Base-by-base conservation (phyloP, 2,888 invertebrate species). In the Ochropleura leucogaster region DNA sequence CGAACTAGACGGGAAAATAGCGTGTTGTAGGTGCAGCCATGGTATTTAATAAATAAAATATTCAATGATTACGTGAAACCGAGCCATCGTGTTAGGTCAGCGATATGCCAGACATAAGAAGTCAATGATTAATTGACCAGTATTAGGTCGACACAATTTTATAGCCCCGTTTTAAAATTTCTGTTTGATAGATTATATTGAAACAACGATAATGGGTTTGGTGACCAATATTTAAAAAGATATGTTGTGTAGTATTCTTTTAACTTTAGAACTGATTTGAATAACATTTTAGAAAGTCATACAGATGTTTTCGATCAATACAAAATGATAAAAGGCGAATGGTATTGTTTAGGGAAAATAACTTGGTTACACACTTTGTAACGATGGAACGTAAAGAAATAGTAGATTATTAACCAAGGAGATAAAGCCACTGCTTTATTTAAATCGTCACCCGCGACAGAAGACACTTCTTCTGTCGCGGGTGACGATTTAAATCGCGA, bases 1-100 rank as follows among this genome's bases (percentile, higher is more conserved):
- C 40, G n/a, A 68, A n/a, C 44, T 53, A 68, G 46, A 57, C 40
- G 46, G 47, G 30, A 67, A 72, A 71, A 69, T 72, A 68, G 73
- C 75, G 71, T 84, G 75, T 71, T 63, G 51, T 68, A 72, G 44
- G 40, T 70, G 67, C 69, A 72, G 46, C 68, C 20, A 14, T 10
- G 47, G 49, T 68, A 79, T 67, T 74, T 53, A 70, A 68, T 68
- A 49, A 68, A 49, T 85, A 53, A 85, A 83, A 85, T 82, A 85
- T 85, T 85, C 80, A 83, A 80, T 76, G 73, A 85, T 81, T 72
- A 82, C 81, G 60, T 68, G 78, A 66, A 80, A 76, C 71, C 42
- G 70, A 78, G 20, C 65, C 69, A 42, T 68, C 77, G 74, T 74
- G 76, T 79, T 79, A 76, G 79, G 79, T 73, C 84, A 72, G 57